These are phyloP conservation scores for Microctonus brassicae DNA, from an alignment of 2,888 invertebrate species.

Conservation along the genomic window DNA sequence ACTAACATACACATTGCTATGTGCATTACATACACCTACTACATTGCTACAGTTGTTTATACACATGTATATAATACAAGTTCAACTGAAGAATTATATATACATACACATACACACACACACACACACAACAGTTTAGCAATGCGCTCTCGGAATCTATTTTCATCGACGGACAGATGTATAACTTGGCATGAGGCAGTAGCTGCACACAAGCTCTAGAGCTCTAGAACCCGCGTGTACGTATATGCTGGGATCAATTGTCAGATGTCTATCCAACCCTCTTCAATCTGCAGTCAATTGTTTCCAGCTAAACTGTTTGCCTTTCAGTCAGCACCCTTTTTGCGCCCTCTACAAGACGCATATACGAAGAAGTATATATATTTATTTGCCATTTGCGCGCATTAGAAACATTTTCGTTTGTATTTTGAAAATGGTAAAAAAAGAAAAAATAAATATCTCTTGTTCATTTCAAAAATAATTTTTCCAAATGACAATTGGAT, in stretches of 20 bases:
- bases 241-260: constrained; percentile 35
- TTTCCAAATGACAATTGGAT: constrained; percentile 26
- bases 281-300: constrained; percentile 70
- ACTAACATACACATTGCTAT: not conserved
- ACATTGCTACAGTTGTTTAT: too few species aligned
- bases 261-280: constrained; percentile 56
- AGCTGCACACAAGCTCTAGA: constrained; percentile 55
- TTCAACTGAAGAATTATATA: constrained; percentile 22
- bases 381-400: constrained; percentile 20
- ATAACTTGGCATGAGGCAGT: constrained; percentile 59
- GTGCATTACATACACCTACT: too few species aligned
- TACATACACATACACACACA: constrained; percentile 17
- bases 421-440: not conserved
- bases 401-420: constrained; percentile 27
- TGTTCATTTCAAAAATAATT: constrained; percentile 22
- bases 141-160: constrained; percentile 60
- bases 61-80: not conserved
- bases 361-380: constrained; percentile 24
- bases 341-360: constrained; percentile 42
- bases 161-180: constrained; percentile 66
- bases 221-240: constrained; percentile 41
- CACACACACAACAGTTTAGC: constrained; percentile 12
- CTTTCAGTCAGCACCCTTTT: constrained; percentile 69
- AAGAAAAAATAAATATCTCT: not conserved
- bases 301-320: constrained; percentile 71